These are phyloP conservation scores for Acromyrmex echinatior DNA, from an alignment of 1,140 invertebrate species.

Conservation along the genomic window DNA sequence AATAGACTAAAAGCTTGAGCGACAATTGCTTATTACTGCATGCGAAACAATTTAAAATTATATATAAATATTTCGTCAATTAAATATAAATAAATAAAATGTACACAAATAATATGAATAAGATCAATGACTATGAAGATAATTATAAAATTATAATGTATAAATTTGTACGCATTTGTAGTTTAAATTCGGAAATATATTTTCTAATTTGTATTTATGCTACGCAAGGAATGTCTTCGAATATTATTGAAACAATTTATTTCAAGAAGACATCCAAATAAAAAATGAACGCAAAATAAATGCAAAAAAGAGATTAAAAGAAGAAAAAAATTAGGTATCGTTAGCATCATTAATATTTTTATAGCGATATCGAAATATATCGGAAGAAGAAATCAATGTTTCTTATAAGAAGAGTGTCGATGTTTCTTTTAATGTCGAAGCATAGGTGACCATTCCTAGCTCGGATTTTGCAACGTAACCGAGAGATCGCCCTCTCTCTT, in stretches of 20 bases:
- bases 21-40: background rate
- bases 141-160: background rate
- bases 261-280: background rate
- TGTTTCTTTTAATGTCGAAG: background rate
- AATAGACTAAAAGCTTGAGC: background rate
- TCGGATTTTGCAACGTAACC: constrained; percentile 26
- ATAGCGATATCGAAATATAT: background rate
- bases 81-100: background rate
- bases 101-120: background rate
- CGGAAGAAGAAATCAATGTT: background rate
- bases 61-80: background rate
- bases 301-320: background rate
- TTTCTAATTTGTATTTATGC: too few species aligned
- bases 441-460: background rate
- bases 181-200: too few species aligned
- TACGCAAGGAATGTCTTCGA: background rate
- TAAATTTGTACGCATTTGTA: too few species aligned
- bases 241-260: background rate
- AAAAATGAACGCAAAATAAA: background rate
- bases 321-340: background rate
- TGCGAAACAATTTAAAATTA: background rate
- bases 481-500: constrained; percentile 8
- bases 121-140: background rate
- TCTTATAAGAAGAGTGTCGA: background rate
- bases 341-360: background rate